Conservation (phyloP, 2,797 vertebrate species). For the Anabacerthia variegaticeps region DNA sequence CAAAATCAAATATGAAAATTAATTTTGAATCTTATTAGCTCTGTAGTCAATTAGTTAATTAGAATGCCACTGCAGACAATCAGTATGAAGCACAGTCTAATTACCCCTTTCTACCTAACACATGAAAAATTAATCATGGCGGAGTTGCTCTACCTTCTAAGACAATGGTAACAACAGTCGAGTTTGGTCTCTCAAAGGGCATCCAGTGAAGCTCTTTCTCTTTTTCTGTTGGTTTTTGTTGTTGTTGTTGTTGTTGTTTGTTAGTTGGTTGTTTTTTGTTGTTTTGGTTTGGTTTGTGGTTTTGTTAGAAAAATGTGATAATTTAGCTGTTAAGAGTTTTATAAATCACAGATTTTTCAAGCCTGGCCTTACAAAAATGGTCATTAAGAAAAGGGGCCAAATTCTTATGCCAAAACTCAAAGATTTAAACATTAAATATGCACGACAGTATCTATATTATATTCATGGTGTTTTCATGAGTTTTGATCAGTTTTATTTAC, state of each 20-base stretch:
- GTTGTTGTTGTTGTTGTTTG: background rate
- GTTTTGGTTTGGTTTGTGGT: background rate
- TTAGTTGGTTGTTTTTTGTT: background rate
- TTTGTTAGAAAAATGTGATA: background rate
- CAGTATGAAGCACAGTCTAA: background rate
- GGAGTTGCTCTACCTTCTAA: background rate
- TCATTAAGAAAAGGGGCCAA: background rate
- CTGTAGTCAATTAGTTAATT: constrained; percentile 8
- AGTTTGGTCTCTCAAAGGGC: background rate
- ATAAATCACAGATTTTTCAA: background rate
- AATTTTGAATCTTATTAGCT: constrained; percentile 31
- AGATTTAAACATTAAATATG: background rate
- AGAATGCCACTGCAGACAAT: background rate
- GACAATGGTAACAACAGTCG: background rate
- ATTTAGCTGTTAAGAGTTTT: background rate
- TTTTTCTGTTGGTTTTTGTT: background rate
- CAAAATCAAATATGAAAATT: constrained; percentile 4
- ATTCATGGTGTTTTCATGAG: background rate
- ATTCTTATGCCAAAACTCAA: background rate
- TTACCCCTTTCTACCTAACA: background rate
- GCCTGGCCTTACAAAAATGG: background rate
- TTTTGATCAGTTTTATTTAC: background rate
- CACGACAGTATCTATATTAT: background rate
- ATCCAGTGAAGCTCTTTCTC: background rate
- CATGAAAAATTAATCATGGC: constrained; percentile 3